These are phyloP conservation scores for Brachyptera risi DNA, from an alignment of 2,888 invertebrate species.

Conservation along the genomic window DNA sequence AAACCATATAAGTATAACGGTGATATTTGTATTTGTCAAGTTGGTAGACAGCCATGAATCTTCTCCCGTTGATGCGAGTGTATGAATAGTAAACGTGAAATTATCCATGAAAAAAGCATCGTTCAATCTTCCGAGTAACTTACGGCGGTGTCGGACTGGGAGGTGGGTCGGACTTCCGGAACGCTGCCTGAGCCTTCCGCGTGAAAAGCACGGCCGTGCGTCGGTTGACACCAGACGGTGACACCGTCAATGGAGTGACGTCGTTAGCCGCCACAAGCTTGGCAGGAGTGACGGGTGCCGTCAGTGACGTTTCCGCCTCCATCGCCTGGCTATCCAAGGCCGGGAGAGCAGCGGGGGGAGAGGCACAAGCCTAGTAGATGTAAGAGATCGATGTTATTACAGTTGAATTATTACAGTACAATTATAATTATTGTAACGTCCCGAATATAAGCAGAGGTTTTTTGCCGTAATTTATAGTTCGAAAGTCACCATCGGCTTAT, in stretches of 20 bases:
- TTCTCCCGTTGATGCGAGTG: too few relatives aligned
- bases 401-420: too few relatives aligned
- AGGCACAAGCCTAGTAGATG: neutral
- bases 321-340: neutral
- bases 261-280: slow-evolving; percentile 8
- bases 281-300: slow-evolving; percentile 24
- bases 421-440: too few relatives aligned
- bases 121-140: too few relatives aligned
- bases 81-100: too few relatives aligned
- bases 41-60: too few relatives aligned
- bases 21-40: too few relatives aligned
- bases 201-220: slow-evolving; percentile 75
- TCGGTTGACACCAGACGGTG: slow-evolving; percentile 59
- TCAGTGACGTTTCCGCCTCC: neutral
- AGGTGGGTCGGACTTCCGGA: slow-evolving; percentile 37
- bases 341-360: slow-evolving; percentile 11
- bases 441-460: too few relatives aligned
- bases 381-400: neutral
- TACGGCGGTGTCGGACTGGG: slow-evolving; percentile 29
- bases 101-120: too few relatives aligned
- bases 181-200: slow-evolving; percentile 58
- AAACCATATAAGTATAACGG: too few relatives aligned
- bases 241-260: slow-evolving; percentile 34
- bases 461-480: too few relatives aligned
- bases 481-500: too few relatives aligned